These are phyloP conservation scores for Bujurquina vittata DNA, from an alignment of 2,113 vertebrate species.

Conservation along the genomic window DNA sequence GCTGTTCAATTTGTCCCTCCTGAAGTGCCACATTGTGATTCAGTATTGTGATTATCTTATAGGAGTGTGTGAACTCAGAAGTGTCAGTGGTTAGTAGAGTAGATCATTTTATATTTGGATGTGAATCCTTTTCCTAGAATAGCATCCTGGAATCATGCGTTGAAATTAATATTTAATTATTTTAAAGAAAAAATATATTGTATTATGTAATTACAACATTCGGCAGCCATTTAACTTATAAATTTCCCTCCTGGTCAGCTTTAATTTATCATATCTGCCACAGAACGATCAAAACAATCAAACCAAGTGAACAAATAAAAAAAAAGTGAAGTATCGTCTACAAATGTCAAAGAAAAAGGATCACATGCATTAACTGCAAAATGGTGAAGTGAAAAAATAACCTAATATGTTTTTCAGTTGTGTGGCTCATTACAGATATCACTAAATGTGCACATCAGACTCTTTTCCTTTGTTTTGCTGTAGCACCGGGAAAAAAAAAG, in stretches of 20 bases:
- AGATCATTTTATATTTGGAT: neutral
- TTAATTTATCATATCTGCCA: neutral
- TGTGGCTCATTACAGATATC: neutral
- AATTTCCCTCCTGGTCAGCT: no score
- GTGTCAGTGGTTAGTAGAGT: constrained; percentile 31
- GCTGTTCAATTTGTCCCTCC: constrained; percentile 46
- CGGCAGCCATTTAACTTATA: neutral
- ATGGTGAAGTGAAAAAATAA: neutral
- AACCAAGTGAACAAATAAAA: neutral
- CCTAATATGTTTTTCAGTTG: neutral
- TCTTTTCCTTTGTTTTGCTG: neutral
- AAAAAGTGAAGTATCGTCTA: neutral
- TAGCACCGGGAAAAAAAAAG: neutral
- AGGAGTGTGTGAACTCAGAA: constrained; percentile 16
- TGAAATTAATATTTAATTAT: neutral
- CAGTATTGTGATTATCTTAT: constrained; percentile 11
- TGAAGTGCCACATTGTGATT: constrained; percentile 17
- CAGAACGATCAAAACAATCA: neutral
- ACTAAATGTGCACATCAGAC: neutral
- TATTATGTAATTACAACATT: neutral
- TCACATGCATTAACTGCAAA: neutral
- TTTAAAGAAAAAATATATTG: neutral
- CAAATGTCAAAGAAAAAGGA: neutral
- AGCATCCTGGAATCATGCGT: neutral
- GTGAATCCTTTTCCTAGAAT: neutral